Percentiles rank a stretch among this genome's conserved stretches.
Conservation (phyloP, 2,113 vertebrate species). For the Colius striatus region DNA sequence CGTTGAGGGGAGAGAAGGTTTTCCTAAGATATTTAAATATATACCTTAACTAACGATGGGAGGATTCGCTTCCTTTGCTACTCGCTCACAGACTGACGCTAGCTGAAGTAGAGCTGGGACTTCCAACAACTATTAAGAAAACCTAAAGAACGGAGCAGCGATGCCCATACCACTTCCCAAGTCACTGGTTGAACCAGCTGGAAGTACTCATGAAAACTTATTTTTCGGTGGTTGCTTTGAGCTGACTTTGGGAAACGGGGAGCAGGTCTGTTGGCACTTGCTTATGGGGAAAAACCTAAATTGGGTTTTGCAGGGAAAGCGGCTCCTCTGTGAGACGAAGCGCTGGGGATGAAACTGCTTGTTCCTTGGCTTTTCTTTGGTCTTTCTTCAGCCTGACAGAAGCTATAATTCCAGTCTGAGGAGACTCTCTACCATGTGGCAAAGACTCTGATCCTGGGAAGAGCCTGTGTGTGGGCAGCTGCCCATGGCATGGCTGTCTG, state of each 20-base stretch:
- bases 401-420: background rate
- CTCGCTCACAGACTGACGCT: rapidly evolving
- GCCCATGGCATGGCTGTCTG: background rate
- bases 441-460: background rate
- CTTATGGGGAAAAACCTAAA: background rate
- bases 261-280: background rate
- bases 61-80: background rate
- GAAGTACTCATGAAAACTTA: background rate
- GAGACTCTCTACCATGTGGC: background rate
- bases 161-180: rapidly evolving
- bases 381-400: background rate
- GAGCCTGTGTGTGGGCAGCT: background rate
- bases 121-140: background rate
- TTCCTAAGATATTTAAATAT: background rate
- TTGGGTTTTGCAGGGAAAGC: background rate
- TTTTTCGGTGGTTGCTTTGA: background rate
- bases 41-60: background rate
- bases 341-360: background rate
- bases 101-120: background rate
- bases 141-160: background rate
- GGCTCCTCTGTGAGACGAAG: background rate
- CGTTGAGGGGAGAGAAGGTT: background rate
- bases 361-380: background rate
- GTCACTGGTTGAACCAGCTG: background rate
- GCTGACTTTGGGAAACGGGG: background rate